A percentile compares a stretch with the other conserved stretches of the same genome.
These are phyloP conservation scores for Sinocyclocheilus rhinocerous DNA, from an alignment of 2,113 vertebrate genomes.

Conservation along the genomic window DNA sequence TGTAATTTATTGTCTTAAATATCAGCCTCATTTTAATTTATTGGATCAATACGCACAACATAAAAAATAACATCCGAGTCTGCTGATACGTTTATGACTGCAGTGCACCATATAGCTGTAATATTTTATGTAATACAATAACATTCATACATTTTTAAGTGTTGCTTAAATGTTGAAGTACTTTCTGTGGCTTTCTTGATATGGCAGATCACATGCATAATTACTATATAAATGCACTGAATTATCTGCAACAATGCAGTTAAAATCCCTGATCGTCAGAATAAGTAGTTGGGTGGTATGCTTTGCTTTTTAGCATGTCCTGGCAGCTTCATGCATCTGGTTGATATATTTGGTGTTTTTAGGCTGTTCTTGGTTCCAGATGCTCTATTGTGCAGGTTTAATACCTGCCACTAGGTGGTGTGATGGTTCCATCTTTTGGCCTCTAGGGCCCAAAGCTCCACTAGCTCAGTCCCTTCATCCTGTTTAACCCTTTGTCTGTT, in stretches of 20 bases:
- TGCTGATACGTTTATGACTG: too few relatives aligned
- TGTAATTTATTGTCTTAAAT: too few relatives aligned
- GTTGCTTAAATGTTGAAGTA: too few relatives aligned
- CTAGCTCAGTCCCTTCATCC: conserved; percentile 74
- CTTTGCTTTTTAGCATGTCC: conserved; percentile 25
- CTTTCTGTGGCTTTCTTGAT: not conserved
- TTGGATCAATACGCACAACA: too few relatives aligned
- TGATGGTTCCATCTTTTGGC: not conserved
- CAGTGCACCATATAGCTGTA: too few relatives aligned
- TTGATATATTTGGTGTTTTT: not conserved
- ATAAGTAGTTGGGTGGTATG: not conserved
- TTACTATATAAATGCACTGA: not conserved
- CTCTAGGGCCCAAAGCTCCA: conserved; percentile 51
- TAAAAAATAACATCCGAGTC: too few relatives aligned
- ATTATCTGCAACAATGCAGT: not conserved
- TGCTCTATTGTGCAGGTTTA: conserved; percentile 20
- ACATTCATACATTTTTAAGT: too few relatives aligned
- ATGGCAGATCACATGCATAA: not conserved
- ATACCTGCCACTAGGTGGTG: conserved; percentile 10
- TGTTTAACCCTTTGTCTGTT: conserved; percentile 91
- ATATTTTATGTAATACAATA: not conserved
- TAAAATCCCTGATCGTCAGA: not conserved
- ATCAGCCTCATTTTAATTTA: too few relatives aligned
- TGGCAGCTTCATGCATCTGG: not conserved
- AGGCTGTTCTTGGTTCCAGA: not conserved